These are phyloP conservation scores for Neolamprologus caudopunctatus DNA, from an alignment of 2,113 vertebrate species.

Conservation along the genomic window DNA sequence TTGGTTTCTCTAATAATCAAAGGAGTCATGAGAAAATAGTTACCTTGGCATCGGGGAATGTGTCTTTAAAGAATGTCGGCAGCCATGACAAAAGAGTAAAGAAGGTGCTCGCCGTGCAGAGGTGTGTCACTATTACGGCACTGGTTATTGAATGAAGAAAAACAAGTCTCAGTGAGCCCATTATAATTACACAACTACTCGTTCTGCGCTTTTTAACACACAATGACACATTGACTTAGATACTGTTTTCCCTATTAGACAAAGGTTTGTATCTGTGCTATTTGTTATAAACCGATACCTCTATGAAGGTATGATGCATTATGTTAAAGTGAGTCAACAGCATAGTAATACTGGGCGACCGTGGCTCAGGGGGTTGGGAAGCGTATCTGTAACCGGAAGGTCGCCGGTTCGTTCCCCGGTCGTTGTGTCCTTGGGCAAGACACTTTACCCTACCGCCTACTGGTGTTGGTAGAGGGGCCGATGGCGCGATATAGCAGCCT, in stretches of 20 bases:
- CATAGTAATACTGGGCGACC: background rate
- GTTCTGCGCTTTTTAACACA: background rate
- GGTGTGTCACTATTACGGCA: slow-evolving; percentile 87
- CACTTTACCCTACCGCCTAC: no score
- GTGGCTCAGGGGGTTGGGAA: no score
- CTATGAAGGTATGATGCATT: background rate
- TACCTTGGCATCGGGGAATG: slow-evolving; percentile 90
- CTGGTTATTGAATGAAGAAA: slow-evolving; percentile 55
- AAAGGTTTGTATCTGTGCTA: background rate
- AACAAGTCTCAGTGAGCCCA: background rate
- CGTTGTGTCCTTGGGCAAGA: no score
- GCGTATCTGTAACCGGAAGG: no score
- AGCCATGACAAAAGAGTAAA: slow-evolving; percentile 95
- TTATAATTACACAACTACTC: background rate
- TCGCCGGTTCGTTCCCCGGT: no score
- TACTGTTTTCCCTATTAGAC: background rate
- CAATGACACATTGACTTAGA: background rate
- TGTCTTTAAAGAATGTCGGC: slow-evolving; percentile 93
- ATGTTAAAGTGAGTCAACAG: background rate
- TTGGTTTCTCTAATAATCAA: background rate
- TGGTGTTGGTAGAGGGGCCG: no score
- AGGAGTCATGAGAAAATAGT: background rate
- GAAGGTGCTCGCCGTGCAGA: slow-evolving; percentile 85
- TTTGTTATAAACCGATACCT: background rate
- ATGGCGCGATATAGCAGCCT: no score